phyloP scores from a whole-genome alignment of 2,113 vertebrate genomes.

The Opisthocomus hoazin region DNA sequence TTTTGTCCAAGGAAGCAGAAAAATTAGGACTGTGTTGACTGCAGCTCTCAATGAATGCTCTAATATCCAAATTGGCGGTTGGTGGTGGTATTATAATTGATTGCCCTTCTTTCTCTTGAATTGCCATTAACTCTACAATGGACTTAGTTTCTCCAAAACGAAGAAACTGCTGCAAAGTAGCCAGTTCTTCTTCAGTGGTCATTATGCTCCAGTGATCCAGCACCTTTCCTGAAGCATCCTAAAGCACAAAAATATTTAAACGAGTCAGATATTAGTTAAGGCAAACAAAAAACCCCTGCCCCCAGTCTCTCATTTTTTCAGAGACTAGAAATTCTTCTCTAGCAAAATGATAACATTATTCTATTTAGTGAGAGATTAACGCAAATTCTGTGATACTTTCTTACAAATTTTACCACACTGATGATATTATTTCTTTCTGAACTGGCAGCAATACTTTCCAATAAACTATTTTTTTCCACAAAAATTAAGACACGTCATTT shows the following conservation, averaged over 20 bases:
- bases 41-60: conserved; percentile 93
- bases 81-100: conserved; percentile 81
- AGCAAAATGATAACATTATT: not conserved
- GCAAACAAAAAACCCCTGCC: not conserved
- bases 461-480: not conserved
- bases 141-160: conserved; percentile 98
- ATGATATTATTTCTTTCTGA: conserved; percentile 4
- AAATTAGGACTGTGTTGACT: conserved; percentile 72
- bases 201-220: conserved; percentile 97
- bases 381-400: not conserved
- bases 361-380: not conserved
- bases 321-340: not conserved
- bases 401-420: not conserved
- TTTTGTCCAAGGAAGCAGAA: conserved; percentile 78
- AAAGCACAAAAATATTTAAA: conserved; percentile 17
- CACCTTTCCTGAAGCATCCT: conserved; percentile 96
- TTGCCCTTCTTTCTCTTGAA: conserved; percentile 95
- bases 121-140: conserved; percentile 95
- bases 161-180: conserved; percentile 94
- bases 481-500: conserved; percentile 53
- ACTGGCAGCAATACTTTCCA: not conserved
- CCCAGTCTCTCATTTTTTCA: not conserved
- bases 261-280: not conserved
- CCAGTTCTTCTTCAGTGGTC: conserved; percentile 94
- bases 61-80: conserved; percentile 88